Base-by-base conservation (phyloP, 1,140 invertebrate genomes). In the Seison nebaliae region DNA sequence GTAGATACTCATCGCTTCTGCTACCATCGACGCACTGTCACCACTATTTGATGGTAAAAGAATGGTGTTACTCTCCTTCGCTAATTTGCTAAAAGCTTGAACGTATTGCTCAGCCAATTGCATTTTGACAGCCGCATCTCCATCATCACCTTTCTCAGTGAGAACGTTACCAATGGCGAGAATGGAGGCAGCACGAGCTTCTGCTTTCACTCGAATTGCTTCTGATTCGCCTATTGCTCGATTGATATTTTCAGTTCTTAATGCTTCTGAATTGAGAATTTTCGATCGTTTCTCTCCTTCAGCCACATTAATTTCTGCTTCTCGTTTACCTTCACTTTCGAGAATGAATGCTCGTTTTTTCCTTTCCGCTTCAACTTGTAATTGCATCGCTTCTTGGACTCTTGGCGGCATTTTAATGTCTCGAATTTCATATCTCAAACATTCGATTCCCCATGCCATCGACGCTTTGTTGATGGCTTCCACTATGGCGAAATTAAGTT, bases 361-460 rank as follows among this genome's bases (percentile, higher is more conserved):
- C 34, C 91, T 60, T 57, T 38, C 38, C 9, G 36, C 38, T 28
- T 38, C 36, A 15, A 36, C 33, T 65, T 96, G 88, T 81, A 93
- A 93, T 61, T 96, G 88, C 88, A 98, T 96, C 4, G 88, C 88
- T 63, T 93, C 84, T 51, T 91, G 80, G 4, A 98, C 77, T 55
- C 80, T 69, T 2, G 63, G 56, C 6, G 91, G 91, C 45, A 96
- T 60, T 55, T 72, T 76, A 47, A 93, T 84, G 54, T 91, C 79
- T 60, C 76, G 75, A 18, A 42, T 42, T 19, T 42, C 39, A 24
- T 42, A 42, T 12, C 88, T 65, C 34, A 94, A 64, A 58, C 84
- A 94, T n/a, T 71, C 70, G 28, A 96, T 81, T 23, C 88, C 88
- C 88, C 88, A 98, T 0, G 80, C 76, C 53, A 77, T 77, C 50